Evolutionary conservation across 2,797 vertebrate genomes (phyloP).

Genomic region (Atherinosoma microstoma): DNA sequence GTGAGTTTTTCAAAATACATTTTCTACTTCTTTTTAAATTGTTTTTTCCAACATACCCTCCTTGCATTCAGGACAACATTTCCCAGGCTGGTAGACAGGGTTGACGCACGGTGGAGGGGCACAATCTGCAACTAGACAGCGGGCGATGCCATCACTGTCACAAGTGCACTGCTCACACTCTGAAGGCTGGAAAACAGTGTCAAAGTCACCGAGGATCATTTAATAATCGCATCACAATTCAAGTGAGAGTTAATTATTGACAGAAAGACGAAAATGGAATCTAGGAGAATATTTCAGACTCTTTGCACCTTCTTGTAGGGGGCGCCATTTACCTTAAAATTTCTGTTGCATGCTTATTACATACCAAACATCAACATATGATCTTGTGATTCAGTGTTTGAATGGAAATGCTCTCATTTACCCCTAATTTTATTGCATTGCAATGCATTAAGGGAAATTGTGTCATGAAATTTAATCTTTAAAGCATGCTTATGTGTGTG

Average conservation of each 20-base stretch:
- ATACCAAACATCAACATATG: constrained; percentile 10
- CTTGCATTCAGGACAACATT: constrained; percentile 88
- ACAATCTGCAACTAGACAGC: constrained; percentile 88
- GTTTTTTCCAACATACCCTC: constrained; percentile 75
- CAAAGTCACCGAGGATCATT: constrained; percentile 4
- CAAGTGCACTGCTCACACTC: constrained; percentile 90
- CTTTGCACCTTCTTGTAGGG: constrained; percentile 44
- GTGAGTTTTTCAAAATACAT: background rate
- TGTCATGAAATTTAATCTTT: background rate
- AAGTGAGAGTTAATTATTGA: background rate
- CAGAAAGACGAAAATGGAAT: background rate
- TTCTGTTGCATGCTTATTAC: constrained; percentile 10
- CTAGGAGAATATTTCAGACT: background rate
- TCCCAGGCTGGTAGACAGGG: constrained; percentile 85
- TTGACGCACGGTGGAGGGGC: constrained; percentile 88
- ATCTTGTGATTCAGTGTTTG: constrained; percentile 10
- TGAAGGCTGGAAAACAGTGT: constrained; percentile 79
- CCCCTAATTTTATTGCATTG: background rate
- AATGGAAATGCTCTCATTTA: background rate
- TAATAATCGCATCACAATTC: background rate
- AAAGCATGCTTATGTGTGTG: background rate
- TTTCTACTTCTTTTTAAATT: background rate
- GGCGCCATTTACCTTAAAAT: constrained; percentile 65
- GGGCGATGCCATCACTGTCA: constrained; percentile 86
- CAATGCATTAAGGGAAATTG: background rate